A percentile compares a stretch with the other conserved stretches of the same genome.
Conservation (phyloP, 2,113 vertebrate species). For the Numenius arquata region DNA sequence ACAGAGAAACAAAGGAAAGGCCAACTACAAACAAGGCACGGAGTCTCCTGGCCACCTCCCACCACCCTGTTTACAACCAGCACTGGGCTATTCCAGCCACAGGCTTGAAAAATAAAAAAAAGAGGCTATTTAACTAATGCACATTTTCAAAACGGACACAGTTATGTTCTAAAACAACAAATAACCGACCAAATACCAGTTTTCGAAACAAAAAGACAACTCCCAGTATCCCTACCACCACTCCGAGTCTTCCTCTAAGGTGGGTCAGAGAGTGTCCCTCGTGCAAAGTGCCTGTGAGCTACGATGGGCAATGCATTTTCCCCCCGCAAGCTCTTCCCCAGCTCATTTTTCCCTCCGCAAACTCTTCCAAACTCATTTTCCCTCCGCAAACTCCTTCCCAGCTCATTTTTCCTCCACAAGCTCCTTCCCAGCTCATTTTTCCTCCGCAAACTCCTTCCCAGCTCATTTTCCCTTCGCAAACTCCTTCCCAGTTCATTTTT, state of each 20-base stretch:
- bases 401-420: too few species aligned
- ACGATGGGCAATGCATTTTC: not conserved
- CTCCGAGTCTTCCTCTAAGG: not conserved
- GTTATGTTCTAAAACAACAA: not conserved
- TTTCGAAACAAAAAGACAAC: not conserved
- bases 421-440: not conserved
- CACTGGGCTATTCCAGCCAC: not conserved
- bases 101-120: not conserved
- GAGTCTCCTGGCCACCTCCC: not conserved
- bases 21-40: not conserved
- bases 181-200: not conserved
- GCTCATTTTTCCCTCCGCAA: too few species aligned
- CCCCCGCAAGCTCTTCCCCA: not conserved
- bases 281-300: rapidly evolving
- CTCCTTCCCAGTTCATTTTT: too few species aligned
- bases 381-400: not conserved
- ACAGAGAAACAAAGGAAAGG: conserved; percentile 21
- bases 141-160: rapidly evolving
- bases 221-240: not conserved
- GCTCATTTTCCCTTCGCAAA: too few species aligned
- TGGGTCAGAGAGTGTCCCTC: rapidly evolving
- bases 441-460: not conserved
- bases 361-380: not conserved
- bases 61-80: not conserved
- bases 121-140: not conserved